Conservation (phyloP, 2,888 invertebrate species). For the Synanthedon vespiformis region DNA sequence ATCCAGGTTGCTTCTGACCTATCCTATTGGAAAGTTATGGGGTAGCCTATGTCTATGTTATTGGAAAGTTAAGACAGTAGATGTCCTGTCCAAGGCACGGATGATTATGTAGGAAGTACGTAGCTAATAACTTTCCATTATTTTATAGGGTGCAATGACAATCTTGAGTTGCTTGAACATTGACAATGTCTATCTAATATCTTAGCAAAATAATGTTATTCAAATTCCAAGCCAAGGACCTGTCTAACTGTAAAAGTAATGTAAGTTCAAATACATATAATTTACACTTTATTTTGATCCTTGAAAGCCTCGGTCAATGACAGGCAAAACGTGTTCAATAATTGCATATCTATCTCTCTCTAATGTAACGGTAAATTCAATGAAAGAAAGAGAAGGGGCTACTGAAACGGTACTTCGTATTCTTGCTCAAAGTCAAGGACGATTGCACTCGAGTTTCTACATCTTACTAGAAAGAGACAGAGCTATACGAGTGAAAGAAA, state of each 20-base stretch:
- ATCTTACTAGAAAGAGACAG: slow-evolving; percentile 22
- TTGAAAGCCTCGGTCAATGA: slow-evolving; percentile 58
- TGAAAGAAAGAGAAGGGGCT: slow-evolving; percentile 24
- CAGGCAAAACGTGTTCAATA: slow-evolving; percentile 46
- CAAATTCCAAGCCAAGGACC: slow-evolving; percentile 22
- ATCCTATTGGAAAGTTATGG: too few relatives aligned
- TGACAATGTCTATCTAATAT: too few relatives aligned
- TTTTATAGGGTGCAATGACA: too few relatives aligned
- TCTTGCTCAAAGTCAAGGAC: slow-evolving; percentile 59
- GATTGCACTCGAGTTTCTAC: slow-evolving; percentile 41
- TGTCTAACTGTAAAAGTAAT: slow-evolving; percentile 36
- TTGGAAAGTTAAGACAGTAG: too few relatives aligned
- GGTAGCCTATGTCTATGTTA: too few relatives aligned
- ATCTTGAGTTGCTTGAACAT: too few relatives aligned
- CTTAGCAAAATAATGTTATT: too few relatives aligned
- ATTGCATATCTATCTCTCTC: slow-evolving; percentile 32
- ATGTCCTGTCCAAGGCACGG: accelerated
- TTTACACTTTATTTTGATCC: slow-evolving; percentile 47
- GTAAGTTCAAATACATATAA: slow-evolving; percentile 20
- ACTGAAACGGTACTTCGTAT: slow-evolving; percentile 51
- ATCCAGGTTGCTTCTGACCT: too few relatives aligned
- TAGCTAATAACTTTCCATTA: too few relatives aligned
- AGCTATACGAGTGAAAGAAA: slow-evolving; percentile 24
- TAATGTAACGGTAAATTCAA: slow-evolving; percentile 10
- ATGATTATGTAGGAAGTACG: too few relatives aligned